Conservation (phyloP, 2,888 invertebrate species). For the Stenodema calcarata region DNA sequence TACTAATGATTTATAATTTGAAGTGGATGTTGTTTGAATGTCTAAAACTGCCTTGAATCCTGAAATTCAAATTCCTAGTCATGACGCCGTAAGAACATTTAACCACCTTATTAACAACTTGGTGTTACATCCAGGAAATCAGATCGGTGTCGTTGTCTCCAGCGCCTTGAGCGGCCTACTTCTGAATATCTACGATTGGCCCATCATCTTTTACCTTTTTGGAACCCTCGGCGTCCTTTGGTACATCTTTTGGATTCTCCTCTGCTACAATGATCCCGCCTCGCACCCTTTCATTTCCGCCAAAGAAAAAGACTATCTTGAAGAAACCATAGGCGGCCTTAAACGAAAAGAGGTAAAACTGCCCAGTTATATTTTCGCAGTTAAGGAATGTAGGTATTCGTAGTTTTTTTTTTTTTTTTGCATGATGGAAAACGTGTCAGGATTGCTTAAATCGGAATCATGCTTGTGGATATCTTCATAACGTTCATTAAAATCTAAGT, state of each 20-base stretch:
- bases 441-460: no score
- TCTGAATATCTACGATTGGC: slow-evolving; percentile 64
- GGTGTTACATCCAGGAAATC: slow-evolving; percentile 59
- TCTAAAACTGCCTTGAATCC: no score
- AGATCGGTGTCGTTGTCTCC: slow-evolving; percentile 66
- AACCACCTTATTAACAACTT: neutral
- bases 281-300: slow-evolving; percentile 78
- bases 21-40: no score
- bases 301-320: slow-evolving; percentile 72
- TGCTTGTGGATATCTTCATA: no score
- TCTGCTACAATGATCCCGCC: slow-evolving; percentile 66
- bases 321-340: slow-evolving; percentile 68
- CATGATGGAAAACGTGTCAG: no score
- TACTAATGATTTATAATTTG: no score
- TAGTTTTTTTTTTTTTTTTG: no score
- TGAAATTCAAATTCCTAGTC: no score
- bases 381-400: no score
- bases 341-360: slow-evolving; percentile 55
- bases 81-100: no score
- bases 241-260: slow-evolving; percentile 64
- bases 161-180: slow-evolving; percentile 65
- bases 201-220: slow-evolving; percentile 67
- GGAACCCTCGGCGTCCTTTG: slow-evolving; percentile 66
- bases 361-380: neutral
- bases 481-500: no score